These are phyloP conservation scores for Cyphomyrmex costatus DNA, from an alignment of 1,140 invertebrate species.

Conservation along the genomic window DNA sequence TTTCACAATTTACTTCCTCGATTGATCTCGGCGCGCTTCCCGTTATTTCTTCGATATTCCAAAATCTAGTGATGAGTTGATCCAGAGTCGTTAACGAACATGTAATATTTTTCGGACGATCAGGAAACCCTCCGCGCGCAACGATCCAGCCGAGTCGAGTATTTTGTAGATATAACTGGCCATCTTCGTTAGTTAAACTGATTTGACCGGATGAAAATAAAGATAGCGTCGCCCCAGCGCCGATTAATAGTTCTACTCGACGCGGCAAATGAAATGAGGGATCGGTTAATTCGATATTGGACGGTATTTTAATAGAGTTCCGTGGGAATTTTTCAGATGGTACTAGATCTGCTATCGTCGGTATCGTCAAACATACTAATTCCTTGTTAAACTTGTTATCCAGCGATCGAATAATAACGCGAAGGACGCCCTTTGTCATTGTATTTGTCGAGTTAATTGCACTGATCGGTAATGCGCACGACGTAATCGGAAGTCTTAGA, in stretches of 20 bases:
- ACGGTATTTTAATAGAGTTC: background rate
- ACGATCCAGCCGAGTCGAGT: slow-evolving; percentile 29
- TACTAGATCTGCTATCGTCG: background rate
- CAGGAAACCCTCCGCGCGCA: background rate
- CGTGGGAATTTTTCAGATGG: background rate
- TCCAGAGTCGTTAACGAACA: background rate
- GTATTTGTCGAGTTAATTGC: background rate
- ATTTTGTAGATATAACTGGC: slow-evolving; percentile 29
- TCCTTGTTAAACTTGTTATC: background rate
- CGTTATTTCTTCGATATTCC: background rate
- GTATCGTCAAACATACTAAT: background rate
- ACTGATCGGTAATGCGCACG: background rate
- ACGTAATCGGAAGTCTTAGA: background rate
- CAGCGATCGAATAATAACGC: background rate
- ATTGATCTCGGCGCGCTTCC: background rate
- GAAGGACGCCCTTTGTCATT: background rate
- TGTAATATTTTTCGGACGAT: background rate
- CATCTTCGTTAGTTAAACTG: background rate
- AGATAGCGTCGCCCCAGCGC: too few species aligned
- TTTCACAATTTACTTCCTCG: background rate
- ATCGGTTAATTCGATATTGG: too few species aligned
- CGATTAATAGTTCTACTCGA: too few species aligned
- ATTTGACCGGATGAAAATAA: background rate
- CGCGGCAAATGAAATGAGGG: too few species aligned
- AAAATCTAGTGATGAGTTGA: background rate